Conservation (phyloP, 2,888 invertebrate species). For the Bhutanitis thaidina region DNA sequence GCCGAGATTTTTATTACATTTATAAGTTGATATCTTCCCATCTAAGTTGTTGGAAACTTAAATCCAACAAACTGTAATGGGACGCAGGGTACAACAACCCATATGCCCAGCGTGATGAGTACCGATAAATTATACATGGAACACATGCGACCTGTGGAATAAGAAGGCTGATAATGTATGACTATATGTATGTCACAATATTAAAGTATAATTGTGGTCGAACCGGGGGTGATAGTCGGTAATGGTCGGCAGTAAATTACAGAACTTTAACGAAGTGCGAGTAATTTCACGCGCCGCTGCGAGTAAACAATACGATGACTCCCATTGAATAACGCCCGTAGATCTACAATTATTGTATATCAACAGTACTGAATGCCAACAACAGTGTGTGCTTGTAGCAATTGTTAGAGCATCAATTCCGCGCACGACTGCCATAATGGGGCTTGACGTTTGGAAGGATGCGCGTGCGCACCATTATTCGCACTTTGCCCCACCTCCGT, state of each 20-base stretch:
- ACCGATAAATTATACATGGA: too few species aligned
- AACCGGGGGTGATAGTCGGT: background rate
- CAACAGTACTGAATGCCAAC: conserved; percentile 20
- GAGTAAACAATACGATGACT: conserved; percentile 47
- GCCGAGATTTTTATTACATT: too few species aligned
- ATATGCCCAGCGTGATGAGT: too few species aligned
- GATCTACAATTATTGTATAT: conserved; percentile 12
- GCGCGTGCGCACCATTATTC: conserved; percentile 48
- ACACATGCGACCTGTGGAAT: too few species aligned
- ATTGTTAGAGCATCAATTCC: conserved; percentile 42
- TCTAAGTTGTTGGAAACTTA: too few species aligned
- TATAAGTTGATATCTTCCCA: too few species aligned
- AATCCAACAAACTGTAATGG: too few species aligned
- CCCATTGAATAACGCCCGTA: conserved; percentile 17
- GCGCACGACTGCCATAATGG: conserved; percentile 44
- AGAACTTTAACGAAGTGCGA: conserved; percentile 21
- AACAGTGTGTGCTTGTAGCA: conserved; percentile 23
- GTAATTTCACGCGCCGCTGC: conserved; percentile 57
- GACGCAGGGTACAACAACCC: too few species aligned
- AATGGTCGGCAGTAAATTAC: background rate
- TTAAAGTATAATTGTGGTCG: background rate
- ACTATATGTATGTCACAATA: too few species aligned
- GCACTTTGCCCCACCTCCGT: conserved; percentile 29
- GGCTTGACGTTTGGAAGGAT: conserved; percentile 34
- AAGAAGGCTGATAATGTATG: too few species aligned